Evolutionary conservation across 1,140 invertebrate species (phyloP), one percentile per base, ranked within the genome.

Genomic region (Drosophila obscura): DNA sequence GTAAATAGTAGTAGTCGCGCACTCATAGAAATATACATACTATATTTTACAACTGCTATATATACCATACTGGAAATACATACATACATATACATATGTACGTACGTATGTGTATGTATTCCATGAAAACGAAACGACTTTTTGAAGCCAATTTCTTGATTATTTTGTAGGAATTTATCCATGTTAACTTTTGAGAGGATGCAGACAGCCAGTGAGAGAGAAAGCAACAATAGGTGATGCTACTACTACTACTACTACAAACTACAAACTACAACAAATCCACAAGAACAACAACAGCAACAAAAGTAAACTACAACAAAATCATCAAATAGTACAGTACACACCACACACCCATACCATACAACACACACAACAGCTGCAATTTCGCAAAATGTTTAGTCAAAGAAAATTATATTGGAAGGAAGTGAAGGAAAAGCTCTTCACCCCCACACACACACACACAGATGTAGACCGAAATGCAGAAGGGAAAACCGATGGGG

Each of bases 101-200:
- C 8, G 9, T 63, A 5, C 22, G 9, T 43, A 55, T 41, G 26
- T 55, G 39, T 67, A 57, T 56, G 35, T 55, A 53, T 53, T 56
- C 11, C 35, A 6, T 7, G 1, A 39, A 39, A 39, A 39, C 11
- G 35, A 39, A 39, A 11, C 35, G 35, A 39, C 35, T 39, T 13
- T 39, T 13, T 39, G 35, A 39, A 39, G 61, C 22, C 39, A 55
- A 75, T 60, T 88, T 88, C 77, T 74, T 55, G 68, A 90, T 51
- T 80, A 72, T 80, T 90, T 92, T 92, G 73, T 91, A 92, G 91
- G 91, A 73, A 91, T 92, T 84, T 92, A 92, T 83, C 91, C 91
- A 66, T 92, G 91, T 92, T 92, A 92, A 92, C 89, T 91, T 90
- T 84, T 39, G 35, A 13, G 88, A 90, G 90, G 90, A 90, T 84